A percentile compares a stretch with the other conserved stretches of the same genome.
These are phyloP conservation scores for Coptotermes formosanus DNA, from an alignment of 1,140 invertebrate genomes.

Conservation along the genomic window DNA sequence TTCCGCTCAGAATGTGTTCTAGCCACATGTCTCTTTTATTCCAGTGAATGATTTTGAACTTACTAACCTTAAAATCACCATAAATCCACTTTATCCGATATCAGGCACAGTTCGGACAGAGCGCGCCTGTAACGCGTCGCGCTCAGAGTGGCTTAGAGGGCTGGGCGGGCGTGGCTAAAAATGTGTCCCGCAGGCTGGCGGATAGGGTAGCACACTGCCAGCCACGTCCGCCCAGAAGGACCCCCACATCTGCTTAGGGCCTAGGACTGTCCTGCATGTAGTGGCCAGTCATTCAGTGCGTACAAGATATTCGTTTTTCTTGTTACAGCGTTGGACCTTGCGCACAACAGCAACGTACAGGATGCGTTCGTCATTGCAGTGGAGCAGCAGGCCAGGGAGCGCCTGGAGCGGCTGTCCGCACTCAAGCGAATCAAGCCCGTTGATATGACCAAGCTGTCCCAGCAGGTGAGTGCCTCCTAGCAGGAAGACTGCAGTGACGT, in stretches of 20 bases:
- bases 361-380: conserved; percentile 97
- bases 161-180: too few species aligned
- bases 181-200: too few species aligned
- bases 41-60: too few species aligned
- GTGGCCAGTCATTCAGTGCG: too few species aligned
- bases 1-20: too few species aligned
- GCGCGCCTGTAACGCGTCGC: too few species aligned
- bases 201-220: too few species aligned
- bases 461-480: conserved; percentile 69
- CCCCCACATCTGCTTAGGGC: not conserved
- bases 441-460: conserved; percentile 91
- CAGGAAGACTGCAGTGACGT: too few species aligned
- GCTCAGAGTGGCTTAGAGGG: too few species aligned
- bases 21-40: too few species aligned
- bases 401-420: conserved; percentile 84
- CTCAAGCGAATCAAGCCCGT: conserved; percentile 89
- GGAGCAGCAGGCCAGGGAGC: conserved; percentile 85
- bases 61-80: not conserved
- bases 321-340: conserved; percentile 82
- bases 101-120: too few species aligned
- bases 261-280: too few species aligned
- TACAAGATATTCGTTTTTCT: conserved; percentile 38
- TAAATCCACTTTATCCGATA: not conserved
- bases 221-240: not conserved
- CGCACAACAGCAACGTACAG: conserved; percentile 80